Base-by-base conservation (phyloP, 2,113 vertebrate genomes). In the Cygnus buccinator region DNA sequence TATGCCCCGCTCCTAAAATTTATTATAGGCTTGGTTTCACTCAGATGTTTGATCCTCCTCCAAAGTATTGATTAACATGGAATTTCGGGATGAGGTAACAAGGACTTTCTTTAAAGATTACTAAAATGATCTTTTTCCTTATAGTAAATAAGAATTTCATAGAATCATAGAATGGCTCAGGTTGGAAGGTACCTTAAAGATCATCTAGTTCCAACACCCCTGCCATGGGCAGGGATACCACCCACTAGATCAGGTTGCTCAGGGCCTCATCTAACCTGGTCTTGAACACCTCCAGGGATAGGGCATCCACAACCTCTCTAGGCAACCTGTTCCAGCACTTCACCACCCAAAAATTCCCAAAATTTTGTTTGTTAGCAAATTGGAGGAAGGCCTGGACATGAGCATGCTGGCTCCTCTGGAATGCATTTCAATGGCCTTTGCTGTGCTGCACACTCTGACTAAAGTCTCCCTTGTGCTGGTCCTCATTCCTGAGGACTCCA, bases 1-100 rank as follows among this genome's bases (percentile, higher is more conserved):
- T 70, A 76, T 33, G 58, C 29, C 48, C 46, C 55, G 48, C 44
- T 93, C 71, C 81, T 87, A 93, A 94, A 93, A 91, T 88, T 68
- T 89, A 71, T 66, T 79, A 55, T 44, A 58, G 70, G 54, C 26
- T 89, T 2, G 0, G 31, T 93, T 95, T 93, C 87, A 82, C 37
- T 76, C 84, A 84, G 76, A 82, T 59, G 62, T 91, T 87, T 70
- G 66, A 83, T 41, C 44, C 43, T 83, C 78, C 89, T 66, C 20
- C 54, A 76, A 93, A 89, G 44, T 14, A 62, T 35, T 26, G 74
- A n/a, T 82, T 84, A 87, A 3, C 8, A 33, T 41, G 57, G 87
- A 93, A 92, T 87, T 93, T 89, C 48, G 68, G 58, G n/a, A 39
- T 55, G 90, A 86, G 26, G 39, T 73, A 93, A 90, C 39, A 70